phyloP scores from a whole-genome alignment of 2,888 invertebrate genomes.

The Lymantria monacha region DNA sequence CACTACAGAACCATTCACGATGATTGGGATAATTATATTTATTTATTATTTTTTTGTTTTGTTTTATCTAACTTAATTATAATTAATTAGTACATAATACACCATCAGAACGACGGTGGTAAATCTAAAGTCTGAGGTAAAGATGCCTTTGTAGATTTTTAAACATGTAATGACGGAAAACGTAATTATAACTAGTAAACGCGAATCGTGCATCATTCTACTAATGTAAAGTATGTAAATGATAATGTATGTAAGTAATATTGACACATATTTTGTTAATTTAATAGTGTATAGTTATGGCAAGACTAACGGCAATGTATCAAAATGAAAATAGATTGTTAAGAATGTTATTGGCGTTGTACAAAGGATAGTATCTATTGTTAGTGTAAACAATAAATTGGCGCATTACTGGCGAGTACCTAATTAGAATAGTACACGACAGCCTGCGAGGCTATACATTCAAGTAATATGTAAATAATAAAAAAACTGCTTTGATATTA shows the following conservation, averaged over 20 bases:
- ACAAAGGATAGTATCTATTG: slow-evolving; percentile 74
- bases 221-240: slow-evolving; percentile 64
- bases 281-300: slow-evolving; percentile 68
- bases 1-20: slow-evolving; percentile 52
- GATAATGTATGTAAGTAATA: slow-evolving; percentile 72
- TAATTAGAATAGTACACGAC: slow-evolving; percentile 78
- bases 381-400: slow-evolving; percentile 77
- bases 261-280: slow-evolving; percentile 80
- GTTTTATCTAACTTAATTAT: slow-evolving; percentile 68
- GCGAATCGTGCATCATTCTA: slow-evolving; percentile 75
- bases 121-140: slow-evolving; percentile 82
- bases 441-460: slow-evolving; percentile 75
- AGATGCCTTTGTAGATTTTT: slow-evolving; percentile 82
- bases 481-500: slow-evolving; percentile 50
- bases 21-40: slow-evolving; percentile 71
- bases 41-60: slow-evolving; percentile 73
- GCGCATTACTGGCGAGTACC: slow-evolving; percentile 83
- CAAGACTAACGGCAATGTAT: slow-evolving; percentile 73
- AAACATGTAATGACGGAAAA: slow-evolving; percentile 70
- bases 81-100: slow-evolving; percentile 71
- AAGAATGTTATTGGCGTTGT: slow-evolving; percentile 79
- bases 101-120: slow-evolving; percentile 75
- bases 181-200: slow-evolving; percentile 65
- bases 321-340: slow-evolving; percentile 68
- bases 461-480: slow-evolving; percentile 56